Evolutionary conservation across 2,888 invertebrate genomes (phyloP), one percentile per base, ranked within the genome.

Genomic region (Argyresthia albistria): DNA sequence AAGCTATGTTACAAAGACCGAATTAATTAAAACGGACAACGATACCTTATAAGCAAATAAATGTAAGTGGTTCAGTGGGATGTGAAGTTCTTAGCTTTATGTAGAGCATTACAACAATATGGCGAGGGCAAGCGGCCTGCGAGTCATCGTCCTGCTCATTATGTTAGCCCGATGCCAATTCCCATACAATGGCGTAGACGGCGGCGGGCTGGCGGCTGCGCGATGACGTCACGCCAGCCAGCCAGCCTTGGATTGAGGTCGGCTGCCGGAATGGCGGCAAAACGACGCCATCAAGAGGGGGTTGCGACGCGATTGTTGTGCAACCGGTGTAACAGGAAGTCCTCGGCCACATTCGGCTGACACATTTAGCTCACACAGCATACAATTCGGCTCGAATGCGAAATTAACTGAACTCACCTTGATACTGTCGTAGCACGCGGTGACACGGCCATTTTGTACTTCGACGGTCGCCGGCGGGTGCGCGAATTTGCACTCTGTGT

Each of bases 341-440:
- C 12, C 12, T 36, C 37, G 54, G 50, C 56, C 54, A 45, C 48
- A 39, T 48, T 25, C 46, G 50, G 43, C 35, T 12, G 10, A 51
- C 45, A 51, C 46, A 25, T 16, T 25, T 25, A 25, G 25, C 25
- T 25, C 25, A 25, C 25, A 25, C 25, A 6, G 25, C 25, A 25
- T 6, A 25, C 25, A 25, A 25, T 25, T 25, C 25, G 25, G 25
- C 25, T 25, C 2, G 25, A 25, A 25, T 6, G 25, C 37, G 15
- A 39, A 11, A 46, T 8, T 37, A 53, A 43, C 43, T 37, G 49
- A 35, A 80, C 93, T 91, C 90, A 99, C 99, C 98, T 99, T 99
- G 90, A 99, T 99, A 90, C 98, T 98, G 91, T 99, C 99, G 93
- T 99, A 99, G 92, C 99, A 99, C 73, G 99, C 99, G 73, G 98